phyloP scores from a whole-genome alignment of 1,140 invertebrate genomes.

The Scylla paramamosain region DNA sequence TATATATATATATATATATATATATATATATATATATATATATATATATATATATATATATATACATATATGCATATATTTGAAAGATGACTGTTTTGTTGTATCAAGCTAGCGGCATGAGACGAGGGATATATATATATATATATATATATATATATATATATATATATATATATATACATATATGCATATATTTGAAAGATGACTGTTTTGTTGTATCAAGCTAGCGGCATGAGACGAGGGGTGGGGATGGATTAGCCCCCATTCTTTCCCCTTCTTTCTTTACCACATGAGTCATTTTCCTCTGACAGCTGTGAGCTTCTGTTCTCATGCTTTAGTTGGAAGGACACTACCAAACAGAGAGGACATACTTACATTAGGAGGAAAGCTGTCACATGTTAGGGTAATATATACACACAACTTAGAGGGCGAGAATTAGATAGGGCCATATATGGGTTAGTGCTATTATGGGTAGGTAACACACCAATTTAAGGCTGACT shows the following conservation, averaged over 20 bases:
- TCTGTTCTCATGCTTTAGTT: neutral
- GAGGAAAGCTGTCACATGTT: too few relatives aligned
- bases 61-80: slow-evolving; percentile 16
- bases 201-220: too few relatives aligned
- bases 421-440: too few relatives aligned
- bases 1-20: slow-evolving; percentile 26
- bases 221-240: neutral
- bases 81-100: too few relatives aligned
- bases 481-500: too few relatives aligned
- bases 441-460: too few relatives aligned
- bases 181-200: slow-evolving; percentile 15
- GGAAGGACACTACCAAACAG: neutral
- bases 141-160: slow-evolving; percentile 26
- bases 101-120: neutral
- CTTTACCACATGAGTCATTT: neutral
- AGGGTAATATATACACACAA: too few relatives aligned
- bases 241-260: neutral
- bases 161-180: slow-evolving; percentile 26
- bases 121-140: too few relatives aligned
- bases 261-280: neutral
- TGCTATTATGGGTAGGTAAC: too few relatives aligned
- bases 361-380: too few relatives aligned
- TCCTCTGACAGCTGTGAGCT: neutral
- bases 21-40: slow-evolving; percentile 26
- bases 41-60: slow-evolving; percentile 17